Percentiles rank a stretch among this genome's conserved stretches.
These are phyloP conservation scores for Parapristionchus giblindavisi DNA, from an alignment of 2,888 invertebrate genomes.

Conservation along the genomic window DNA sequence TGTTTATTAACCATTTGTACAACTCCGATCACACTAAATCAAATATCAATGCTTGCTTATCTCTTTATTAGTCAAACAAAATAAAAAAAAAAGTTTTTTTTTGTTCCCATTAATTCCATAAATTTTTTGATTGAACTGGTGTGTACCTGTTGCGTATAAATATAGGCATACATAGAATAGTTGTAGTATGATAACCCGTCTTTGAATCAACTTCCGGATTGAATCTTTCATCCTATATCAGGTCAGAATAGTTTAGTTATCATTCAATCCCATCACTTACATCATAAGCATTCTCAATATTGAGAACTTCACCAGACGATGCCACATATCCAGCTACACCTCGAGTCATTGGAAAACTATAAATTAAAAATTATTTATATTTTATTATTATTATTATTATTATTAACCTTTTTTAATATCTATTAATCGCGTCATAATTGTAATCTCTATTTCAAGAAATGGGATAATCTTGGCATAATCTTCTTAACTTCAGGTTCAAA, in stretches of 20 bases:
- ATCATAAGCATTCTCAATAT: slow-evolving; percentile 84
- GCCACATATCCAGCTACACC: slow-evolving; percentile 87
- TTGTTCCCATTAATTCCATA: not conserved
- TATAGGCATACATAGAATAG: slow-evolving; percentile 87
- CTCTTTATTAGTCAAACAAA: slow-evolving; percentile 2
- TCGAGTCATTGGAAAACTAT: slow-evolving; percentile 79
- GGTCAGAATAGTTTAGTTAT: not conserved
- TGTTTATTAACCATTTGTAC: slow-evolving; percentile 85
- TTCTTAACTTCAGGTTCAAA: not conserved
- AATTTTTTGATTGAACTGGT: not conserved
- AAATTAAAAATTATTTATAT: not conserved
- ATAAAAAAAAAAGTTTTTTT: not conserved
- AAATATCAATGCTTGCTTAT: not conserved
- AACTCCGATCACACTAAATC: slow-evolving; percentile 80
- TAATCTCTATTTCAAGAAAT: no score
- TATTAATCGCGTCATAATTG: not conserved
- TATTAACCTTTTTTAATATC: not conserved
- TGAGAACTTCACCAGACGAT: slow-evolving; percentile 81
- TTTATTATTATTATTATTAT: not conserved
- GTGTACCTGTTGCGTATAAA: slow-evolving; percentile 78
- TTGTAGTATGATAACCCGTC: slow-evolving; percentile 77
- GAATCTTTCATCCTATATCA: slow-evolving; percentile 35
- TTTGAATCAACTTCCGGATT: slow-evolving; percentile 72
- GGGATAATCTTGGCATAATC: not conserved
- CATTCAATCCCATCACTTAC: slow-evolving; percentile 67